Base-by-base conservation (phyloP, 2,888 invertebrate species). In the Drosophila leonis region DNA sequence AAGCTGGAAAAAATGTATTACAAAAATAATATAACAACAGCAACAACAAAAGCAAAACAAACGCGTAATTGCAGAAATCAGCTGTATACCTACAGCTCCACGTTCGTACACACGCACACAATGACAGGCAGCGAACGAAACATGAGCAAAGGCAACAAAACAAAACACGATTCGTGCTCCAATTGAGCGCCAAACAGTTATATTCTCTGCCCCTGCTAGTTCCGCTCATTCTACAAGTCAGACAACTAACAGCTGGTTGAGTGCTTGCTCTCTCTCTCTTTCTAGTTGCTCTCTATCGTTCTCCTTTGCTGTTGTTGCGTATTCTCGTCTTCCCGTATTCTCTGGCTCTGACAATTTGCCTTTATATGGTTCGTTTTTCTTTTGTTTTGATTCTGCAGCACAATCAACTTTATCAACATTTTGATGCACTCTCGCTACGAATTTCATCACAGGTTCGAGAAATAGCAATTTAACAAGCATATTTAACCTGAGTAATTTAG, bases 41-140 rank as follows among this genome's bases (percentile, higher is more conserved):
- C 69, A 82, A 74, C 66, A 72, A 75, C 72, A 82, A 84, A 83
- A 85, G 85, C 83, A 86, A 86, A 86, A 83, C 88, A 82, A 82
- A 81, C 81, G 79, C 85, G 90, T 88, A 91, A 90, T 91, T 88
- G 89, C 91, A 91, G 91, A 91, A 92, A 92, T 92, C 92, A 92
- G 92, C 92, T 92, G 92, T 92, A 91, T 92, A 92, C 91, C 90
- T 78, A 83, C 74, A 88, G 84, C 82, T 68, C 46, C 75, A 77
- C 67, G 72, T 29, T 69, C 65, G 31, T 18, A 65, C 69, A 78
- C 57, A 73, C 62, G 54, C 61, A 79, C 60, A 80, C 72, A 70
- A 67, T 66, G 55, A 37, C 57, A 72, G 67, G 69, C 31, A 33
- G 2, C 41, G 65, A 46, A 59, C 72, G 48, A 74, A 64, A 65